Conservation (phyloP, 2,113 vertebrate species). For the Nyctereutes procyonoides region DNA sequence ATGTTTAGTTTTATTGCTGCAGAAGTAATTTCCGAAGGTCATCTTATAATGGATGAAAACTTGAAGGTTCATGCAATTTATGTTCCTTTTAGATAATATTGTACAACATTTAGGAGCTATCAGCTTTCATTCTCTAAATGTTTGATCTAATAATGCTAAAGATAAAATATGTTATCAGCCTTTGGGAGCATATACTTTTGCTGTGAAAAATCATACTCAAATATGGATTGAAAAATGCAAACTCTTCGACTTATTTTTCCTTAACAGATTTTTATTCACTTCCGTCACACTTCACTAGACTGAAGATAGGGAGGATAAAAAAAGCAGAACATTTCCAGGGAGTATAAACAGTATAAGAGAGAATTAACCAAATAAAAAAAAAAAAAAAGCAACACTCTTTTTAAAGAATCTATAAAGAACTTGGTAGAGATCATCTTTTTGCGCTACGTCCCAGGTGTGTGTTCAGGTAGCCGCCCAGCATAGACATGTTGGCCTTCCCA, state of each 20-base stretch:
- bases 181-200: slow-evolving; percentile 28
- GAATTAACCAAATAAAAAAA: slow-evolving; percentile 14
- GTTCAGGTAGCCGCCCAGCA: not conserved
- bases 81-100: slow-evolving; percentile 71
- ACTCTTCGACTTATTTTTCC: slow-evolving; percentile 37
- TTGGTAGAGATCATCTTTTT: not conserved
- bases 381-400: not conserved
- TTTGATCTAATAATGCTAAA: slow-evolving; percentile 73
- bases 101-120: slow-evolving; percentile 63
- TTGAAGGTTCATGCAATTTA: slow-evolving; percentile 62
- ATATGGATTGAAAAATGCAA: slow-evolving; percentile 51
- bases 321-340: not conserved
- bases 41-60: slow-evolving; percentile 66
- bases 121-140: slow-evolving; percentile 70
- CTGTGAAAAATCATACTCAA: slow-evolving; percentile 64
- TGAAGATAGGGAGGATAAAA: not conserved
- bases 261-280: slow-evolving; percentile 58
- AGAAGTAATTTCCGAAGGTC: slow-evolving; percentile 76
- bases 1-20: slow-evolving; percentile 61
- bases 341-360: not conserved
- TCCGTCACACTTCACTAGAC: slow-evolving; percentile 17
- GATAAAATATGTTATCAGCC: slow-evolving; percentile 63
- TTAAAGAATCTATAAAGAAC: not conserved
- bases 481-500: not conserved
- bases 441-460: not conserved